These are phyloP conservation scores for Hephaestus fuliginosus DNA, from an alignment of 2,797 vertebrate species.

Conservation along the genomic window DNA sequence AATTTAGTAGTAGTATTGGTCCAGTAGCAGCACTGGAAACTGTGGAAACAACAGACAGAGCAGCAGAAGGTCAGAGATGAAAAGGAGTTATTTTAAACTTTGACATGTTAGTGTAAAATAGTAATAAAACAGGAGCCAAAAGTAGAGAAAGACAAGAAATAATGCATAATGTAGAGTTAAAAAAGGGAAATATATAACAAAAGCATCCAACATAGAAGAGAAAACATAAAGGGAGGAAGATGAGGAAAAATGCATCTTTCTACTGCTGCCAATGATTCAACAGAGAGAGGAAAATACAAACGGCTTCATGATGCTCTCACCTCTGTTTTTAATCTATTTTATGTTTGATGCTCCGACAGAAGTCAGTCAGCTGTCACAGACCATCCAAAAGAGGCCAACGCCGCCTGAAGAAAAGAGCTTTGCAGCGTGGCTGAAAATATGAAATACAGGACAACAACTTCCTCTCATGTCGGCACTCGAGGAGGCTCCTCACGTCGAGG, in stretches of 20 bases:
- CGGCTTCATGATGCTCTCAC: conserved; percentile 18
- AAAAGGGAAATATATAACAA: too few relatives aligned
- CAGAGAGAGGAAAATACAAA: conserved; percentile 28
- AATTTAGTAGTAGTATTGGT: conserved; percentile 19
- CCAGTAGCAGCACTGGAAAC: not conserved
- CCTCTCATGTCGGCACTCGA: not conserved
- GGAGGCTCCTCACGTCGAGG: too few relatives aligned
- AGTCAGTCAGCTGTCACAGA: conserved; percentile 20
- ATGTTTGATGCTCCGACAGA: conserved; percentile 12
- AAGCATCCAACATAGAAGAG: not conserved
- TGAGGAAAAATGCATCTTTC: too few relatives aligned
- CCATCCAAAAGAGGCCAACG: conserved; percentile 4
- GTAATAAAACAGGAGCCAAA: not conserved
- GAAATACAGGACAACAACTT: conserved; percentile 3
- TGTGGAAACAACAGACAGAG: not conserved
- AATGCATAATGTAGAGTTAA: not conserved
- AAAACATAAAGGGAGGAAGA: too few relatives aligned
- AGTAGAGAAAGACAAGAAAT: not conserved
- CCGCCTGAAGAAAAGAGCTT: conserved; percentile 12
- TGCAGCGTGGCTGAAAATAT: not conserved
- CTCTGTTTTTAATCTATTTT: conserved; percentile 18
- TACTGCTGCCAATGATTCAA: conserved; percentile 14
- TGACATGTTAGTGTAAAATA: not conserved
- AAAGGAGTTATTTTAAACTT: too few relatives aligned
- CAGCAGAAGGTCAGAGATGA: not conserved